These are phyloP conservation scores for Phyllotis vaccarum DNA, from an alignment of 2,797 vertebrate genomes.

Conservation along the genomic window DNA sequence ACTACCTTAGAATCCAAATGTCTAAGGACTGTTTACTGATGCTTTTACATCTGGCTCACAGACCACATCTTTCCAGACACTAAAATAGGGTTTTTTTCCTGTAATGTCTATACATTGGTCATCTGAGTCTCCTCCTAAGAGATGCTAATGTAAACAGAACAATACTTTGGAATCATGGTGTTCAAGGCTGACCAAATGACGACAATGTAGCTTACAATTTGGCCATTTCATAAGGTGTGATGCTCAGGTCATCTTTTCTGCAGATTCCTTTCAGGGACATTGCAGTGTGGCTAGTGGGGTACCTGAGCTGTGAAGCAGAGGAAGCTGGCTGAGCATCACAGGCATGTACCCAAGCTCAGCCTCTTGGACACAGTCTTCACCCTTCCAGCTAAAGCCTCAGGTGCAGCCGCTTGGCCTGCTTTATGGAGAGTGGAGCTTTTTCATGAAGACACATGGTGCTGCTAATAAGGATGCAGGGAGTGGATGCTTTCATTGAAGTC, in stretches of 20 bases:
- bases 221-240: background rate
- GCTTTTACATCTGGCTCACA: background rate
- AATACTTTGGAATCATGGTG: background rate
- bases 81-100: background rate
- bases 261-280: too few relatives aligned
- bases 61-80: background rate
- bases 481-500: background rate
- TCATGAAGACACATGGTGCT: background rate
- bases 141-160: background rate
- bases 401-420: background rate
- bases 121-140: background rate
- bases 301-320: background rate
- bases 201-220: background rate
- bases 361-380: background rate
- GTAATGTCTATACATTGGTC: background rate
- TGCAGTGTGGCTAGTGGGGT: background rate
- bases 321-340: background rate
- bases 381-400: background rate
- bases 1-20: background rate
- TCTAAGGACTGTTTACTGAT: background rate
- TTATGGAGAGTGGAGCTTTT: background rate
- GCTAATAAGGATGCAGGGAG: background rate
- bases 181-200: background rate
- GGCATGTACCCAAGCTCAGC: background rate
- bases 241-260: background rate